Evolutionary conservation across 2,113 vertebrate genomes (phyloP), one percentile per base, ranked within the genome.

Genomic region (Chaetodon auriga): DNA sequence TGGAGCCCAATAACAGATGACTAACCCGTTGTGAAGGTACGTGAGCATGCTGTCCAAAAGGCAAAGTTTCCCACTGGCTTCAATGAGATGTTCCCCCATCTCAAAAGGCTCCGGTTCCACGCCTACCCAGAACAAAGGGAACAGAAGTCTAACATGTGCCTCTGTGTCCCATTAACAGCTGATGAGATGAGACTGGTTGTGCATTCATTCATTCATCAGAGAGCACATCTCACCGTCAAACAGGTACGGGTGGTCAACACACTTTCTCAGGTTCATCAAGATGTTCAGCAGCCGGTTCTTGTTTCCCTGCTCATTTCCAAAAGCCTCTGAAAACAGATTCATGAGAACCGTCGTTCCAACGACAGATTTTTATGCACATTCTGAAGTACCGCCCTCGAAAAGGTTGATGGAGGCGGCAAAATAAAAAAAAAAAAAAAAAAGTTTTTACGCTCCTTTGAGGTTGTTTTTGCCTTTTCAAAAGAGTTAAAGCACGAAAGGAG

Each of bases 41-140:
- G 91, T 83, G 87, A 99, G 92, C 54, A 99, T 94, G 75, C 94
- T 95, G 92, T 99, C 97, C 80, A 99, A 81, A 19, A 99, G 92
- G 80, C 91, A 92, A 18, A 99, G 96, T 75, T 99, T 99, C 63
- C 97, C 97, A 80, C 98, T 99, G 82, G 96, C 97, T 88, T 97
- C 95, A 8, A 99, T 80, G n/a, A 99, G 94, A 87, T 99, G 98
- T 11, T 99, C 96, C 77, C 98, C 97, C 84, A 98, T 96, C 87
- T 96, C 95, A 93, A 98, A 99, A 0, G 97, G 98, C 85, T 99
- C 98, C 21, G 97, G 97, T 65, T 99, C 98, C 81, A 98, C 96
- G 51, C 97, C 98, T 99, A 68, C 3, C 2, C 15, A 49, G 45
- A 11, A 75, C 43, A 54, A 14, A 30, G 7, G 6, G 7, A n/a